Percentiles rank a stretch among this genome's conserved stretches.
Evolutionary conservation across 2,888 invertebrate species (phyloP).

Genomic region (Chouioia cunea): DNA sequence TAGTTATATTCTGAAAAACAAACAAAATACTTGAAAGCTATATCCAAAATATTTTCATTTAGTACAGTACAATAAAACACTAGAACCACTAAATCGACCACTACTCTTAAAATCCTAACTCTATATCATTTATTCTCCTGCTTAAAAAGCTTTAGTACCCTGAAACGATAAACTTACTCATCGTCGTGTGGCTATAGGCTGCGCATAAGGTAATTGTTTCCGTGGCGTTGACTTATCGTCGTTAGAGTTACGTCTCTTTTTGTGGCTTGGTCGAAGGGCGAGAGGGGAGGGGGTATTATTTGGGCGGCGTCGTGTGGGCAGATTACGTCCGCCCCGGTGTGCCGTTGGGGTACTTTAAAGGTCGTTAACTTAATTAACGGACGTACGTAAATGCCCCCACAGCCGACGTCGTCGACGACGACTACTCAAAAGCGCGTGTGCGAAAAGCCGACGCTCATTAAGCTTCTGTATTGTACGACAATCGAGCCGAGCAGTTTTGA

Average conservation of each 20-base stretch:
- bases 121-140: too few species aligned
- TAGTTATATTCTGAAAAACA: too few species aligned
- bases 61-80: too few species aligned
- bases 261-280: not conserved
- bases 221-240: constrained; percentile 46
- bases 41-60: too few species aligned
- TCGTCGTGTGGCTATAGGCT: constrained; percentile 9
- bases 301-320: constrained; percentile 46
- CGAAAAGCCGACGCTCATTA: constrained; percentile 14
- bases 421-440: not conserved
- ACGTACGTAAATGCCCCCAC: constrained; percentile 56
- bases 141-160: too few species aligned
- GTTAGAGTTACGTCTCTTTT: constrained; percentile 43
- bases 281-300: too few species aligned
- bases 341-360: constrained; percentile 59
- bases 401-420: not conserved
- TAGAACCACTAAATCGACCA: too few species aligned
- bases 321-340: constrained; percentile 52
- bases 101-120: too few species aligned
- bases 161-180: too few species aligned
- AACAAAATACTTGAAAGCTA: too few species aligned
- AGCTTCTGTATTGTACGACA: constrained; percentile 29
- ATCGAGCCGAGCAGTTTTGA: constrained; percentile 19
- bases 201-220: constrained; percentile 46
- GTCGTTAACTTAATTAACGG: constrained; percentile 66